phyloP scores from a whole-genome alignment of 2,797 vertebrate genomes.

The Threskiornis aethiopicus region DNA sequence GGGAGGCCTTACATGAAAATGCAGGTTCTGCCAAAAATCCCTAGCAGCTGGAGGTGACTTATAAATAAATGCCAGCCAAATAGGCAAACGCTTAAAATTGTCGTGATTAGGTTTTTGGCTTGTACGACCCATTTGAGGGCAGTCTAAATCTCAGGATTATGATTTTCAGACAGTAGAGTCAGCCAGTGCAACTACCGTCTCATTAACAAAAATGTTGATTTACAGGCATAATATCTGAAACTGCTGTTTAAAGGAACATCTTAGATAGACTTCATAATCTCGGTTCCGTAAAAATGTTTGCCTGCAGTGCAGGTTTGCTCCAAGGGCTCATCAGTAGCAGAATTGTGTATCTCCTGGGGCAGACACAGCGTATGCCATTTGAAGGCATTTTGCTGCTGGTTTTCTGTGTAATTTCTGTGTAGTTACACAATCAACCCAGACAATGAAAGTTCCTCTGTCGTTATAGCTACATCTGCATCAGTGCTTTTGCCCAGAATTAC shows the following conservation, averaged over 20 bases:
- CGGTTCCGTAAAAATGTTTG: background rate
- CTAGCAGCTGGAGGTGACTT: background rate
- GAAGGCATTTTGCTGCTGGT: background rate
- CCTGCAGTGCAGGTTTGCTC: background rate
- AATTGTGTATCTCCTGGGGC: background rate
- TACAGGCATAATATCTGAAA: background rate
- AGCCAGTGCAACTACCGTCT: background rate
- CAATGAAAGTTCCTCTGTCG: background rate
- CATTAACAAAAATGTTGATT: slow-evolving; percentile 39
- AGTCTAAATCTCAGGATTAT: slow-evolving; percentile 27
- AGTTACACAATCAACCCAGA: background rate
- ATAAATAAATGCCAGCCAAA: slow-evolving; percentile 4
- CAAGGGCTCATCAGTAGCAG: background rate
- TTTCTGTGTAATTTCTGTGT: background rate
- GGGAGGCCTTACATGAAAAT: background rate
- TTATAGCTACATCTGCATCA: background rate
- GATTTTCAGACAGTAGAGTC: background rate
- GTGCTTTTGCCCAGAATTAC: background rate
- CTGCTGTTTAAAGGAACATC: background rate
- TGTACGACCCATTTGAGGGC: slow-evolving; percentile 10
- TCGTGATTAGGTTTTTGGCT: background rate
- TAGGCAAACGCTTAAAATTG: background rate
- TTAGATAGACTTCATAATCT: slow-evolving; percentile 8
- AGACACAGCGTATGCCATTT: background rate
- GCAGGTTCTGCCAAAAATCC: background rate